Percentiles rank a stretch among this genome's conserved stretches.
Conservation (phyloP, 1,140 invertebrate species). For the Spodoptera frugiperda region DNA sequence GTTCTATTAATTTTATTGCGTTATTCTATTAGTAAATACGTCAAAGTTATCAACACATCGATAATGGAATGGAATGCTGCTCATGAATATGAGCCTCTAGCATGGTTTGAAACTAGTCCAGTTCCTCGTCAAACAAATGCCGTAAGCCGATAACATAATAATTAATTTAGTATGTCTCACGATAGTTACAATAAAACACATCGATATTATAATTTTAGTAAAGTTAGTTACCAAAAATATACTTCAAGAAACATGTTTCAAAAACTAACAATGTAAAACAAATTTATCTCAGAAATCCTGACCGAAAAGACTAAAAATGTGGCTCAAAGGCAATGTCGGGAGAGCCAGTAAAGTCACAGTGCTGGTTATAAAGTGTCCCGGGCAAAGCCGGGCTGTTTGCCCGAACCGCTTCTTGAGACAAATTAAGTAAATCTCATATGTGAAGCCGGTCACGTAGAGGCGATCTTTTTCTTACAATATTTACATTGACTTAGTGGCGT, state of each 20-base stretch:
- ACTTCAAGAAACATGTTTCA: neutral
- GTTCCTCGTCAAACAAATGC: no score
- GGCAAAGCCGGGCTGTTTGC: slow-evolving; percentile 14
- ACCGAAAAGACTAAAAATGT: slow-evolving; percentile 20
- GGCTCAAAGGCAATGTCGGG: slow-evolving; percentile 8
- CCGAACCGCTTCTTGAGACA: slow-evolving; percentile 47
- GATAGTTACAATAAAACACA: no score
- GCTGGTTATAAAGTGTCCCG: slow-evolving; percentile 44
- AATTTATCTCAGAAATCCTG: neutral
- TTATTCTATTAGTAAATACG: no score
- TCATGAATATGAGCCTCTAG: no score
- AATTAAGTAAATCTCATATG: slow-evolving; percentile 66
- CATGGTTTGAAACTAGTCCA: no score
- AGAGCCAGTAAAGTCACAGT: slow-evolving; percentile 20
- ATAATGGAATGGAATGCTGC: no score
- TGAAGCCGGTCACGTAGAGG: slow-evolving; percentile 60
- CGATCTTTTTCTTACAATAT: slow-evolving; percentile 57
- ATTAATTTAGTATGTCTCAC: no score
- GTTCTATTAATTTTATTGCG: no score
- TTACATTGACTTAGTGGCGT: slow-evolving; percentile 57
- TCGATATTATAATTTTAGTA: no score
- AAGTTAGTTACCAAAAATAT: neutral
- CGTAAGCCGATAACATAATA: no score
- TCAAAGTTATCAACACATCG: no score
- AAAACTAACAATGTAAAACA: neutral